A percentile compares a stretch with the other conserved stretches of the same genome.
phyloP scores from a whole-genome alignment of 1,140 invertebrate genomes.

The Neuroterus valhalla region DNA sequence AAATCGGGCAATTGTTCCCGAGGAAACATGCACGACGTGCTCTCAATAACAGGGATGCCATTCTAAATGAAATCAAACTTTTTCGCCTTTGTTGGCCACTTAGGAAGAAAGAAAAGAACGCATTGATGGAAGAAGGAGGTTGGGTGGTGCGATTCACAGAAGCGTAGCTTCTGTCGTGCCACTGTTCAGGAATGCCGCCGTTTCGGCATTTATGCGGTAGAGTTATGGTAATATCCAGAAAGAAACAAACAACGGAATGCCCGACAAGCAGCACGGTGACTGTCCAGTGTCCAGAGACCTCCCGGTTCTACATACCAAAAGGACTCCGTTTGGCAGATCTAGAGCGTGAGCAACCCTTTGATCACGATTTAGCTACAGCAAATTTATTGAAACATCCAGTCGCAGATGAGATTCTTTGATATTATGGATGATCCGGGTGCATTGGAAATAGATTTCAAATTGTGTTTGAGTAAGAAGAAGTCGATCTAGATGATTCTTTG shows the following conservation, averaged over 20 bases:
- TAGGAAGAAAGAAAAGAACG: not conserved
- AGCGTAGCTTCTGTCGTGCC: not conserved
- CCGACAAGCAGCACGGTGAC: conserved; percentile 20
- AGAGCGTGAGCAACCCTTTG: no score
- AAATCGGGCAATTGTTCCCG: not conserved
- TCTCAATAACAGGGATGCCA: conserved; percentile 5
- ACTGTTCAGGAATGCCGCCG: conserved; percentile 22
- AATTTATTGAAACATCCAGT: no score
- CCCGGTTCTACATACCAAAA: conserved; percentile 8
- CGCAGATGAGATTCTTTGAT: no score
- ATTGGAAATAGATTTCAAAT: no score
- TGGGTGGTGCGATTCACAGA: conserved; percentile 20
- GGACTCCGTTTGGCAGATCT: not conserved
- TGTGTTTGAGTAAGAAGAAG: not conserved
- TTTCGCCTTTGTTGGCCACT: not conserved
- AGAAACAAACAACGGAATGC: conserved; percentile 34
- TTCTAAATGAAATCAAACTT: conserved; percentile 9
- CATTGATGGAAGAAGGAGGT: not conserved
- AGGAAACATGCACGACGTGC: not conserved
- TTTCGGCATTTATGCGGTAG: conserved; percentile 37
- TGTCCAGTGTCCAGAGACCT: conserved; percentile 1
- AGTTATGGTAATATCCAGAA: conserved; percentile 45
- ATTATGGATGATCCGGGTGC: no score
- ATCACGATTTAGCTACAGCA: no score
- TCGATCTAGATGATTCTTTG: not conserved